These are phyloP conservation scores for Hirtodrosophila confusa DNA, from an alignment of 2,888 invertebrate genomes.

Conservation along the genomic window DNA sequence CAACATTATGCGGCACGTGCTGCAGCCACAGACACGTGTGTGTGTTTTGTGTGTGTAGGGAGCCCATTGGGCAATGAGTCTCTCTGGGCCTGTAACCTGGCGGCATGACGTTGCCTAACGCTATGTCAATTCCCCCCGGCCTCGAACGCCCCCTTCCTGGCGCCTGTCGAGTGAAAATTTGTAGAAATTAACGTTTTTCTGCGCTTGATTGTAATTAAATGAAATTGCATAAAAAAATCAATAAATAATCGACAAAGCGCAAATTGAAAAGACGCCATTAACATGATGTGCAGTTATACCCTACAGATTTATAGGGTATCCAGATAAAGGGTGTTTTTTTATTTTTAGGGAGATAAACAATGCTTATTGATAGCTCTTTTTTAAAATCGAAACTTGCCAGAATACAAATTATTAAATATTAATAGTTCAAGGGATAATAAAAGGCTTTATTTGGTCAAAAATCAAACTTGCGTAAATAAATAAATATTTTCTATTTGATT, in stretches of 20 bases:
- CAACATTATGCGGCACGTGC: constrained; percentile 74
- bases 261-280: constrained; percentile 34
- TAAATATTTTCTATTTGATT: too few species aligned
- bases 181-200: constrained; percentile 79
- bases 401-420: too few species aligned
- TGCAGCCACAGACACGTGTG: constrained; percentile 50
- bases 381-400: too few species aligned
- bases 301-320: neutral
- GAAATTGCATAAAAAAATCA: constrained; percentile 77
- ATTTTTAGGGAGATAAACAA: too few species aligned
- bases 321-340: too few species aligned
- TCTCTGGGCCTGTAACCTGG: constrained; percentile 16
- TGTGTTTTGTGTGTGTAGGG: constrained; percentile 1
- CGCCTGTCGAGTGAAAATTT: constrained; percentile 78
- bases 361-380: too few species aligned
- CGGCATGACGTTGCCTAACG: constrained; percentile 53
- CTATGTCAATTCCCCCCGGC: constrained; percentile 1
- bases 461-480: too few species aligned
- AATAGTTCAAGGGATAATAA: too few species aligned
- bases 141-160: constrained; percentile 12
- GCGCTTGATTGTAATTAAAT: constrained; percentile 63
- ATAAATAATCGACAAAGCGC: constrained; percentile 43
- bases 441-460: too few species aligned
- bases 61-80: constrained; percentile 42
- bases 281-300: constrained; percentile 36